Evolutionary conservation across 2,113 vertebrate species (phyloP), one percentile per base, ranked within the genome.

Genomic region (Pelmatolapia mariae): DNA sequence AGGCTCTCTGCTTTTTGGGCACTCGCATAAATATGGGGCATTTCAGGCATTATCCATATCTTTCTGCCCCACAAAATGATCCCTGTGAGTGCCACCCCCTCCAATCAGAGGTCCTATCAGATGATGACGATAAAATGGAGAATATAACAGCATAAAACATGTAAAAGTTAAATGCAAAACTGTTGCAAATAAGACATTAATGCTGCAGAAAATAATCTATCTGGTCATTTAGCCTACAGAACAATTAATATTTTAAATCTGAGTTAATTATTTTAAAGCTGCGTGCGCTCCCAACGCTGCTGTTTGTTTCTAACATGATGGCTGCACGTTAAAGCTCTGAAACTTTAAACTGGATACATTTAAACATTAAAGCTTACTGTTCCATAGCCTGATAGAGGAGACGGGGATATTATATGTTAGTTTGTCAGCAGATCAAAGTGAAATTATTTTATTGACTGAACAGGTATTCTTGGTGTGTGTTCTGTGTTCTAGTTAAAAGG

Each of bases 281-380:
- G 63, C 1, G 11, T 68, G 19, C 4, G 0, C 19, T 68, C 33
- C 33, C 33, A 0, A 22, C 0, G 10, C 61, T 66, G 33, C 4
- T 66, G 33, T 66, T 38, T 68, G 19, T 68, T 68, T 38, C 11
- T 68, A 40, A 40, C 33, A 40, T 15, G 63, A 40, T 2, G 19
- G 33, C 63, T 68, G 63, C 63, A 22, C 3, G 7, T 22, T 40
- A 40, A 5, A 68, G 63, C 33, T 40, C 33, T 68, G 33, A 68
- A 68, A 40, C 63, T 68, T 38, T 68, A 38, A 66, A 38, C 18
- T 66, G 10, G 61, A 38, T 66, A 66, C 31, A 66, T 12, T 66
- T 66, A 66, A 66, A 66, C 31, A 38, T 66, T 66, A 0, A 66
- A 66, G 61, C 61, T 66, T 38, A 38, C 31, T 38, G 61, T 66